Base-by-base conservation (phyloP, 2,113 vertebrate genomes). In the Ivindomyrus marchei region DNA sequence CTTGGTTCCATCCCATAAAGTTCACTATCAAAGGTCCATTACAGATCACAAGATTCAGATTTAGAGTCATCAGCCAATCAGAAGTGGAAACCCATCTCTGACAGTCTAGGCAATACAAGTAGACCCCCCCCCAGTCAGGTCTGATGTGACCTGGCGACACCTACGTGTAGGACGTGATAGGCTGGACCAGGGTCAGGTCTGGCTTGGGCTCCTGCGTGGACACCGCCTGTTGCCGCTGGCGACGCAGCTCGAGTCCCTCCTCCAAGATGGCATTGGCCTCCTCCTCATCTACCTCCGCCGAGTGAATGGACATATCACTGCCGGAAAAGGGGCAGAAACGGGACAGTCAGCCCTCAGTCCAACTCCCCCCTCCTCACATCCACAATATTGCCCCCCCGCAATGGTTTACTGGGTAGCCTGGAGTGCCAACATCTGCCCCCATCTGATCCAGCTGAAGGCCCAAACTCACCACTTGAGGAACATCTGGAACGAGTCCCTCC, bases 401-500 rank as follows among this genome's bases (percentile, higher is more conserved):
- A 47, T 49, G 19, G 3, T 8, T 27, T 46, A 2, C 39, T 49
- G 58, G 24, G n/a, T 66, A 27, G 58, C 24, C 58, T 27, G n/a
- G n/a, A 66, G 2, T 27, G 13, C 58, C n/a, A 70, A 70, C 31
- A 31, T 4, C 21, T 85, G 84, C 42, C 27, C 31, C 70, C 58
- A 66, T 11, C 62, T 66, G 77, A 83, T 39, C 4, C 77, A 83
- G 39, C 39, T 83, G 42, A 39, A 9, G 77, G 77, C 45, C 42
- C 39, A 46, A 46, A 85, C 74, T 94, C 92, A 99, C 98, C 98
- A 98, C 95, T 97, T 98, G 1, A 96, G 96, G 91, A 99, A 99
- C 97, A 99, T 98, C 88, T 97, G 96, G 89, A 98, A 95, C 0
- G 98, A 98, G 93, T 99, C 98, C 88, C 96, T 97, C 91, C 91